Base-by-base conservation (phyloP, 2,888 invertebrate species). In the Eupithecia subumbrata region DNA sequence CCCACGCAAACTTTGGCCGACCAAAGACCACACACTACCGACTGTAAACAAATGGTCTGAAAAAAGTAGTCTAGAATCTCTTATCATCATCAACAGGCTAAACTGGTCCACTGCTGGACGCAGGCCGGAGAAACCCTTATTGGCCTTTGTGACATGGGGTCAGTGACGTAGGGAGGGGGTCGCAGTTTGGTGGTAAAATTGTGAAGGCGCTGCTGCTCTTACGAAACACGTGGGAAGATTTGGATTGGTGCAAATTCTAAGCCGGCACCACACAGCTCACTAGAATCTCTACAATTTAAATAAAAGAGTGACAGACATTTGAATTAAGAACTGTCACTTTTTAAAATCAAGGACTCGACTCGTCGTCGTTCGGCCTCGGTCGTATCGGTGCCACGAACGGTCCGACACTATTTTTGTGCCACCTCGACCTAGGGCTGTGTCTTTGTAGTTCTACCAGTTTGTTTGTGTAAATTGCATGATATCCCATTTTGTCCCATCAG, bases 321-420 rank as follows among this genome's bases (percentile, higher is more conserved):
- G 64, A 69, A 75, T 64, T 60, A 70, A 82, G 83, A 86, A 84
- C 84, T 88, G 87, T 87, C 86, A 84, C 83, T 85, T 89, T 89
- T 88, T 86, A 87, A 89, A 88, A 88, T 85, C 87, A 88, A 89
- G 90, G 88, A 89, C 88, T 85, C 80, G 80, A 78, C 80, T 68
- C 80, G 79, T 71, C 82, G 78, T 83, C 85, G 86, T 43, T 78
- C 82, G 83, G 86, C 84, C 85, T 86, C 84, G 84, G 80, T 83
- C 82, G 82, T 87, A 88, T 89, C 86, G 88, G 86, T 89, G 90
- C 87, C 88, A 88, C 86, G 88, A 87, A 81, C 85, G 86, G 77
- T 71, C 73, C 77, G 80, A 84, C 86, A 86, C 83, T 87, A 86
- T 87, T 88, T 88, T 90, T 88, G 91, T 88, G 82, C 76, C 76